Conservation (phyloP, 2,797 vertebrate species). For the Glossophaga mutica region DNA sequence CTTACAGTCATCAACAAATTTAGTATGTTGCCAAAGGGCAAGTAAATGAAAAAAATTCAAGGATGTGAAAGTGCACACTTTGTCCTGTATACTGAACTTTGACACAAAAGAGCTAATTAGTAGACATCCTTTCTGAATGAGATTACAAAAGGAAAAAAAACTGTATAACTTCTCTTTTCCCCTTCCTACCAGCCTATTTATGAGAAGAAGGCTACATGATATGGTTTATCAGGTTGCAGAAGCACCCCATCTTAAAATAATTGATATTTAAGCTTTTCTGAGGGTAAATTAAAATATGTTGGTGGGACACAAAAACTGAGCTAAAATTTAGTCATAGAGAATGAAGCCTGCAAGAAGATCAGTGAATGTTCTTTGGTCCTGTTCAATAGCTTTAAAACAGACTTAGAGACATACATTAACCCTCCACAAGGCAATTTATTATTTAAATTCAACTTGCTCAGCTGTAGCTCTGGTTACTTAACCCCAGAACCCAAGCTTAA, state of each 20-base stretch:
- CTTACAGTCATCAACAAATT: not conserved
- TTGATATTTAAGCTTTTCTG: not conserved
- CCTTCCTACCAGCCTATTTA: not conserved
- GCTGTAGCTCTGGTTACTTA: not conserved
- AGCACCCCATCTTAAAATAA: not conserved
- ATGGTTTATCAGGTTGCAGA: not conserved
- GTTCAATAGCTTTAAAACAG: conserved; percentile 16
- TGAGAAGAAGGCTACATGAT: not conserved
- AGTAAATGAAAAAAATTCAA: not conserved
- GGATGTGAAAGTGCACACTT: not conserved
- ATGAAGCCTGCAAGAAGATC: not conserved
- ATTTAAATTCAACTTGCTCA: not conserved
- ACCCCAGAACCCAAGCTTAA: not conserved
- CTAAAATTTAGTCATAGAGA: not conserved
- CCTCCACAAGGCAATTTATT: not conserved
- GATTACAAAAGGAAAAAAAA: conserved; percentile 29
- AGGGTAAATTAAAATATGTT: conserved; percentile 6
- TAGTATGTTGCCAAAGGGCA: not conserved
- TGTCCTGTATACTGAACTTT: not conserved
- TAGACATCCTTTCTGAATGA: conserved; percentile 22
- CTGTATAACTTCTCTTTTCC: not conserved
- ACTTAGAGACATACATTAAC: not conserved
- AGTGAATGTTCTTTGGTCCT: not conserved
- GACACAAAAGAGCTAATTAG: not conserved
- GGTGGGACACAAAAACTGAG: not conserved